Evolutionary conservation across 2,888 invertebrate genomes (phyloP).

Genomic region (Eulithis prunata): DNA sequence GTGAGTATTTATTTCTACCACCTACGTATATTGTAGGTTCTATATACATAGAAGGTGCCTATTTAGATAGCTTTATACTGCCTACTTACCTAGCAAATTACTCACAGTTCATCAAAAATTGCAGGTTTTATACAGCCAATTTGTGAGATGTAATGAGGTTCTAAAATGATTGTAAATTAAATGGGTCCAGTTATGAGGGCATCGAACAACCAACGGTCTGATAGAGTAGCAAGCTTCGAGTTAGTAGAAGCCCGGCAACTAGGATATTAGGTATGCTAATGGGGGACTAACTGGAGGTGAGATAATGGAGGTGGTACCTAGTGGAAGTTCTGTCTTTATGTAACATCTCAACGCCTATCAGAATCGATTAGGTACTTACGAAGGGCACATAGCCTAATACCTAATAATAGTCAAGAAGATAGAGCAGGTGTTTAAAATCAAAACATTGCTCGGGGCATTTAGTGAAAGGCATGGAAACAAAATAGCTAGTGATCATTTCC

Average conservation of each 20-base stretch:
- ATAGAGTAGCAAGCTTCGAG: no score
- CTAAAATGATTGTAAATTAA: slow-evolving; percentile 51
- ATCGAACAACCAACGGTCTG: no score
- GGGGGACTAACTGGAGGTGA: background rate
- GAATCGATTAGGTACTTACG: no score
- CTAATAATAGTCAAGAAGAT: slow-evolving; percentile 20
- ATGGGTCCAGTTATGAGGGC: slow-evolving; percentile 31
- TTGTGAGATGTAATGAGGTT: slow-evolving; percentile 49
- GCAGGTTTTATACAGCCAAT: slow-evolving; percentile 44
- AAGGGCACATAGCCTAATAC: no score
- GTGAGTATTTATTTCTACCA: no score
- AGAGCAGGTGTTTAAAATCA: slow-evolving; percentile 58
- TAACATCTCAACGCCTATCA: no score
- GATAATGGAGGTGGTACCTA: background rate
- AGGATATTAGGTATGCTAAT: background rate
- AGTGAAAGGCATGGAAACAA: slow-evolving; percentile 68
- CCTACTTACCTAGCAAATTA: background rate
- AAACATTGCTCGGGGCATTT: slow-evolving; percentile 50
- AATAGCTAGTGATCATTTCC: slow-evolving; percentile 59
- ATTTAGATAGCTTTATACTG: no score
- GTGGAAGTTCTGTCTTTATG: no score
- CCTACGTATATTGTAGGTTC: no score
- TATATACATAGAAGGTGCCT: no score
- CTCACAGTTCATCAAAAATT: slow-evolving; percentile 36
- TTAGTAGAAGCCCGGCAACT: no score